phyloP scores from a whole-genome alignment of 1,140 invertebrate species.

The Psix sp. region DNA sequence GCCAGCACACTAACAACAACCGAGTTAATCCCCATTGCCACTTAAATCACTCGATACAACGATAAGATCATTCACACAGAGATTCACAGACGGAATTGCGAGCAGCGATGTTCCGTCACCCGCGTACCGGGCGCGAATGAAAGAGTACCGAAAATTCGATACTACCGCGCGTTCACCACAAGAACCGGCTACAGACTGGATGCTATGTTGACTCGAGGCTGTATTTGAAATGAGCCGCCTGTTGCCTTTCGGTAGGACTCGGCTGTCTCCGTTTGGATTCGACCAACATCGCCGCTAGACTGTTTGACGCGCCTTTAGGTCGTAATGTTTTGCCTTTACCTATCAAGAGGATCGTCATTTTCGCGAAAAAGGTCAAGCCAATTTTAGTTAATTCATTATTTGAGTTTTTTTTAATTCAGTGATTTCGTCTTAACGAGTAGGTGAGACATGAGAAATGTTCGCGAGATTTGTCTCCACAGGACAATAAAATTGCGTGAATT shows the following conservation, averaged over 20 bases:
- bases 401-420: too few species aligned
- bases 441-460: too few species aligned
- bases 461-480: too few species aligned
- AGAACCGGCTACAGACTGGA: constrained; percentile 3
- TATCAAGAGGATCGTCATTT: too few species aligned
- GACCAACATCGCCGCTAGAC: not conserved
- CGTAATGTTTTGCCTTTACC: not conserved
- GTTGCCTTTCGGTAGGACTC: not conserved
- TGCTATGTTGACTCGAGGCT: not conserved
- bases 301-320: not conserved
- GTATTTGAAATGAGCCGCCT: constrained; percentile 7
- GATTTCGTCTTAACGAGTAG: too few species aligned
- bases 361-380: too few species aligned
- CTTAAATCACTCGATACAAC: not conserved
- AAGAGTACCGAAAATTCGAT: not conserved
- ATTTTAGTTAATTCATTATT: too few species aligned
- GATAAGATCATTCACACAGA: too few species aligned
- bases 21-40: not conserved
- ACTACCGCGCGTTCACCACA: not conserved
- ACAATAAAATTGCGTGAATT: too few species aligned
- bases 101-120: too few species aligned
- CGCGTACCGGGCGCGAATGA: constrained; percentile 1
- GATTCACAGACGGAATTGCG: too few species aligned
- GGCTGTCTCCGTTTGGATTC: constrained; percentile 1
- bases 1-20: not conserved